A percentile compares a stretch with the other conserved stretches of the same genome.
These are phyloP conservation scores for Seriola aureovittata DNA, from an alignment of 2,113 vertebrate species.

Conservation along the genomic window DNA sequence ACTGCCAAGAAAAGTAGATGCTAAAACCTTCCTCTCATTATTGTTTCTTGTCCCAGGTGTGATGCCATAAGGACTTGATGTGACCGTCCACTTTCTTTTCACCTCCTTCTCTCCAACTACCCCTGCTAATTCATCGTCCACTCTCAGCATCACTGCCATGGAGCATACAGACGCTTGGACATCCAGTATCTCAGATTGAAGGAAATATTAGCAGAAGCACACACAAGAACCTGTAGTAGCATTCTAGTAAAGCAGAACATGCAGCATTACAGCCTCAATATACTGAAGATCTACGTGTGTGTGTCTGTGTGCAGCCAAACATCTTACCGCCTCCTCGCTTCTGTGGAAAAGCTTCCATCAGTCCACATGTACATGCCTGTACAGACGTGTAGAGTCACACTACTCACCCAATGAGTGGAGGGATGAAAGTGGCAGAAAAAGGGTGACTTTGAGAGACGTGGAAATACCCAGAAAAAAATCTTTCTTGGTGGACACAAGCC, in stretches of 20 bases:
- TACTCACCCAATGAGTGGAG: slow-evolving; percentile 39
- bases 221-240: slow-evolving; percentile 31
- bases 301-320: slow-evolving; percentile 45
- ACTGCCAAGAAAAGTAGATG: not conserved
- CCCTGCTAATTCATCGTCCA: slow-evolving; percentile 46
- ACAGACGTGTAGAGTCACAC: slow-evolving; percentile 32
- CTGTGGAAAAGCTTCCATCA: slow-evolving; percentile 38
- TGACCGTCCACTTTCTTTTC: slow-evolving; percentile 15
- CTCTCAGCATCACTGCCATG: slow-evolving; percentile 57
- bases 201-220: slow-evolving; percentile 47
- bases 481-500: slow-evolving; percentile 4
- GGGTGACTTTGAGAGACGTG: slow-evolving; percentile 15
- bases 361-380: slow-evolving; percentile 38
- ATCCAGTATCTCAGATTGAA: slow-evolving; percentile 48
- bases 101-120: slow-evolving; percentile 35
- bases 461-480: slow-evolving; percentile 12
- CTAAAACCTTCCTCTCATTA: slow-evolving; percentile 30
- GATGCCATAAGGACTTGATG: slow-evolving; percentile 79
- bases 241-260: slow-evolving; percentile 43
- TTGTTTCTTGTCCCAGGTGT: slow-evolving; percentile 77
- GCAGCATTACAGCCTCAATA: slow-evolving; percentile 64
- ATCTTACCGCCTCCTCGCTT: slow-evolving; percentile 37
- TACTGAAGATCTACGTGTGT: slow-evolving; percentile 37
- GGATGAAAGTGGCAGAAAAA: slow-evolving; percentile 28
- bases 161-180: slow-evolving; percentile 29